Percentiles rank a stretch among this genome's conserved stretches.
Evolutionary conservation across 2,797 vertebrate species (phyloP).

Genomic region (Apogon talboti): DNA sequence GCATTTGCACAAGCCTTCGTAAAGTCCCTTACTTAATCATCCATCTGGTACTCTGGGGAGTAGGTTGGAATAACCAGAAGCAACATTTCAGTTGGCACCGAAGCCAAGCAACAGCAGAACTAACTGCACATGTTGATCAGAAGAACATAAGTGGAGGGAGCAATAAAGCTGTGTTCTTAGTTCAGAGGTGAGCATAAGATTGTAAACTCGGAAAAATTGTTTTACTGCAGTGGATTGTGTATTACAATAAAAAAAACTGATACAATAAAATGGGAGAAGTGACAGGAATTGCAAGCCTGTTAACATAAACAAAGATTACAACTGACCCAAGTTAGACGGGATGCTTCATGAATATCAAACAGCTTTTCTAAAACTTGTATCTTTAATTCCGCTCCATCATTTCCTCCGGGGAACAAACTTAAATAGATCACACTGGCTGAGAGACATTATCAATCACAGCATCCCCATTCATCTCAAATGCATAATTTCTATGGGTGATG

Average conservation of each 20-base stretch:
- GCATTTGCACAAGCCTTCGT: conserved; percentile 79
- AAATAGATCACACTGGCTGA: conserved; percentile 79
- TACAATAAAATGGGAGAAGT: conserved; percentile 19
- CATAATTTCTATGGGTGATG: conserved; percentile 83
- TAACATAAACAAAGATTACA: conserved; percentile 34
- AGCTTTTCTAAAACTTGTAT: conserved; percentile 60
- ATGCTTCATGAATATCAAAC: conserved; percentile 61
- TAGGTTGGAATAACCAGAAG: conserved; percentile 67
- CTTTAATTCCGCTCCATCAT: conserved; percentile 70
- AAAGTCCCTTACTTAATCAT: conserved; percentile 84
- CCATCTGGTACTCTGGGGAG: conserved; percentile 77
- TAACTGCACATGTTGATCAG: conserved; percentile 54
- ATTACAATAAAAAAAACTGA: conserved; percentile 29
- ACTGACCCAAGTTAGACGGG: conserved; percentile 44
- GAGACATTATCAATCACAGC: conserved; percentile 82
- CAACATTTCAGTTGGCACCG: conserved; percentile 60
- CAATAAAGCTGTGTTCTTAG: conserved; percentile 15
- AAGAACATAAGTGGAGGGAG: conserved; percentile 11
- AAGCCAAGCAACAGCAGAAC: conserved; percentile 40
- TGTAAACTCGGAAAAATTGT: conserved; percentile 19
- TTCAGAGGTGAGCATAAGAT: conserved; percentile 12
- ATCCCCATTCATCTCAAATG: conserved; percentile 83
- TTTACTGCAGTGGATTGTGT: conserved; percentile 1
- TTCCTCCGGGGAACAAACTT: conserved; percentile 75
- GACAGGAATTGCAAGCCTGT: conserved; percentile 20